Percentiles rank a stretch among this genome's conserved stretches.
Conservation (phyloP, 2,113 vertebrate species). For the Porphyrio hochstetteri region DNA sequence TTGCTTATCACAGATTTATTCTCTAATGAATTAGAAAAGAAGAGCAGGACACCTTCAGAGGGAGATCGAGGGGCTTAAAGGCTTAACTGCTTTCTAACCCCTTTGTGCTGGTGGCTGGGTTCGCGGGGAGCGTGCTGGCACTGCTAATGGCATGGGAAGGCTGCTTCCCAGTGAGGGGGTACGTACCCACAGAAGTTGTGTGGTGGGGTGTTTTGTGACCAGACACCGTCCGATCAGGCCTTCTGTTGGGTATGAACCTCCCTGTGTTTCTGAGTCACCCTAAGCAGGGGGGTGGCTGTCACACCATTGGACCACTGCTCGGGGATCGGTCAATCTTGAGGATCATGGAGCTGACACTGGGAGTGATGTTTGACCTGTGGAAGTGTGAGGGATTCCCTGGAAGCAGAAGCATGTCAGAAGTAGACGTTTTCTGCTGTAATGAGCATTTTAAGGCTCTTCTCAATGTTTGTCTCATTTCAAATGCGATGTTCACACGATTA, state of each 20-base stretch:
- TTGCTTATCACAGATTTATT: conserved; percentile 81
- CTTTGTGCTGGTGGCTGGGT: not conserved
- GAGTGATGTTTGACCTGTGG: not conserved
- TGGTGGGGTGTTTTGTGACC: not conserved
- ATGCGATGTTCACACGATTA: conserved; percentile 16
- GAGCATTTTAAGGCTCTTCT: conserved; percentile 7
- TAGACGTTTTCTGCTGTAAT: not conserved
- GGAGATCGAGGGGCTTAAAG: conserved; percentile 63
- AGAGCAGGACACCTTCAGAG: conserved; percentile 72
- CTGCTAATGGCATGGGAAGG: not conserved
- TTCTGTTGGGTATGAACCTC: not conserved
- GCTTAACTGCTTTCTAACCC: conserved; percentile 49
- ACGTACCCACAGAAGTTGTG: not conserved
- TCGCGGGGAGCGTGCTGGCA: not conserved
- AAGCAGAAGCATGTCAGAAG: not conserved
- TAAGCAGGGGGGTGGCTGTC: not conserved
- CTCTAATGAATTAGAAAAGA: conserved; percentile 76
- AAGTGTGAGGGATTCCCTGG: not conserved
- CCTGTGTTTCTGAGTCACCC: not conserved
- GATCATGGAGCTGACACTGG: not conserved
- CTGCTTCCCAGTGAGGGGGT: not conserved
- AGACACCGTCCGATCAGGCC: not conserved
- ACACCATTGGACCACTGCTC: not conserved
- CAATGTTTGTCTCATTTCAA: not conserved
- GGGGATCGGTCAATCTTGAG: rapidly evolving